phyloP scores from a whole-genome alignment of 2,113 vertebrate species.

The Solenodon paradoxus region DNA sequence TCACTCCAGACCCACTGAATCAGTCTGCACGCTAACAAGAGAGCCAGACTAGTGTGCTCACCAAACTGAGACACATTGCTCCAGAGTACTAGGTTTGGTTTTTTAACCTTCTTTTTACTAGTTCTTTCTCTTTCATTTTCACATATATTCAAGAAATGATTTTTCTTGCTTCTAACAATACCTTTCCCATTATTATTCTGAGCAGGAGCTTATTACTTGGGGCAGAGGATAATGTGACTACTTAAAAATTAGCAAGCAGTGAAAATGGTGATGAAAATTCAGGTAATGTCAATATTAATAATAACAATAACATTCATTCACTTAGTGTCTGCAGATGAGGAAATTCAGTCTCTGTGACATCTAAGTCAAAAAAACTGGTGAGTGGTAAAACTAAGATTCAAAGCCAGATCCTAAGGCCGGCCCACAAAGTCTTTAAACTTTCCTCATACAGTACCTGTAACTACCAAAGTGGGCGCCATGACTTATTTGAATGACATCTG shows the following conservation, averaged over 20 bases:
- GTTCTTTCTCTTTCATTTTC: not conserved
- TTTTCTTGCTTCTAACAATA: slow-evolving; percentile 10
- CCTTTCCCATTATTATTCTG: slow-evolving; percentile 1
- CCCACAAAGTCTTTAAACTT: not conserved
- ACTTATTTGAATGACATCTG: not conserved
- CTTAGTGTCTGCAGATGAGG: not conserved
- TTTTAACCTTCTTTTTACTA: slow-evolving; percentile 25
- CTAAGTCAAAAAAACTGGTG: not conserved
- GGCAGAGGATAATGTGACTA: too few species aligned
- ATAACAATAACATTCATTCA: not conserved
- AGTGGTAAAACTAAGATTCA: not conserved
- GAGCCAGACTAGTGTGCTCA: not conserved
- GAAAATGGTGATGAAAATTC: too few species aligned
- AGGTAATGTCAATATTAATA: not conserved
- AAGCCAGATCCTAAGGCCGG: not conserved
- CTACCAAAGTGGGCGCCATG: not conserved
- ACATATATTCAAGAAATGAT: not conserved
- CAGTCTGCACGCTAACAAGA: slow-evolving; percentile 6
- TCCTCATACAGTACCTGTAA: not conserved
- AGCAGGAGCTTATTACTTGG: not conserved
- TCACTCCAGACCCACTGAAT: not conserved
- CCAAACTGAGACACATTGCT: not conserved
- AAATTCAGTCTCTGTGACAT: slow-evolving; percentile 19
- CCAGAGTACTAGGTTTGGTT: slow-evolving; percentile 12
- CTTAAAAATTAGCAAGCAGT: too few species aligned